Evolutionary conservation across 2,113 vertebrate genomes (phyloP).

Genomic region (Anguilla rostrata): DNA sequence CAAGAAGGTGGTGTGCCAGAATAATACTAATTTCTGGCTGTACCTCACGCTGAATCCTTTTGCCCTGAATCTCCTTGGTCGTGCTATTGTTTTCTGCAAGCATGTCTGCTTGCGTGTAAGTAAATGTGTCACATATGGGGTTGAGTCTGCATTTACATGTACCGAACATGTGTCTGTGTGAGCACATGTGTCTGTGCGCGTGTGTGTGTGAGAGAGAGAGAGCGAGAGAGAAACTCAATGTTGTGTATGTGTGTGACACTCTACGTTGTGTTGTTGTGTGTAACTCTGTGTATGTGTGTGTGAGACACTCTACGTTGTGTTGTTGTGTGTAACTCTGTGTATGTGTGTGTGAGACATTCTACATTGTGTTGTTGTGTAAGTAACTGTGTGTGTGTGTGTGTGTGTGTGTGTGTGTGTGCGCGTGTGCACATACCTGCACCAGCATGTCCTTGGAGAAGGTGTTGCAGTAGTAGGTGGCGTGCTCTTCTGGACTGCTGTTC

Average conservation of each 20-base stretch:
- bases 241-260: background rate
- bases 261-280: background rate
- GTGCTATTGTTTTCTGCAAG: background rate
- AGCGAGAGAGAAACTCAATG: background rate
- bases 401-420: background rate
- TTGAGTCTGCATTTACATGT: conserved; percentile 10
- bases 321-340: background rate
- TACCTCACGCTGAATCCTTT: background rate
- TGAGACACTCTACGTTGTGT: background rate
- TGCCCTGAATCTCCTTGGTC: background rate
- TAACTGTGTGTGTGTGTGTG: background rate
- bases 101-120: background rate
- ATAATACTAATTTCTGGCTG: background rate
- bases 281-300: background rate
- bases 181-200: background rate
- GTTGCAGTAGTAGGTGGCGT: conserved; percentile 93
- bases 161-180: too few relatives aligned
- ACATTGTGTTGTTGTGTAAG: background rate
- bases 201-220: conserved; percentile 23
- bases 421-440: conserved; percentile 80
- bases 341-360: background rate
- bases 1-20: background rate
- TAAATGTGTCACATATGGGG: conserved; percentile 13
- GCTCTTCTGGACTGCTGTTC: conserved; percentile 93
- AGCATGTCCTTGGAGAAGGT: conserved; percentile 95